Base-by-base conservation (phyloP, 2,797 vertebrate genomes). In the Rhynchonycteris naso region DNA sequence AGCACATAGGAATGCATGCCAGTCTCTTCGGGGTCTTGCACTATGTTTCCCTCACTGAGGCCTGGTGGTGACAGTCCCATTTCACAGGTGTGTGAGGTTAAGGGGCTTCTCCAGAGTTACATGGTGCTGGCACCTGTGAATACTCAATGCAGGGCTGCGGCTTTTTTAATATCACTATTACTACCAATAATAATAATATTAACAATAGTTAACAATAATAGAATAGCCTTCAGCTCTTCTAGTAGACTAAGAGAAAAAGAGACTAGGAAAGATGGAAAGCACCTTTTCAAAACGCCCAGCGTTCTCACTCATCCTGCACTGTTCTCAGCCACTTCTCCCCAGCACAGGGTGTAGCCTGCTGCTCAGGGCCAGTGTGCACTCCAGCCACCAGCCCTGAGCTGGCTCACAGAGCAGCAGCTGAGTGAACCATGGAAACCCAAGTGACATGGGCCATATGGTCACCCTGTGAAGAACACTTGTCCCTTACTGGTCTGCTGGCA, bases 401-500 rank as follows among this genome's bases (percentile, higher is more conserved):
- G 30, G 65, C 19, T 61, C 38, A 59, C 52, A 28, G n/a, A 66
- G 24, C 18, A 68, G 68, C 33, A 79, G 33, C 3, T 63, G 91
- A 47, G 13, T 1, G 28, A 92, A 33, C 3, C 35, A 30, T 3
- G 3, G 18, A 92, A 90, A 65, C 16, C 14, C 54, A 16, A 78
- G 28, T 7, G 58, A 28, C 50, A 33, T 5, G 1, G 2, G 52
- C 65, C 2, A 0, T 22, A 14, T 0, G 2, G 43, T 9, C 43
- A 63, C 50, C 22, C 38, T n/a, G 35, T 0, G 22, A 24, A 85
- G 68, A 43, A 33, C 16, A 84, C 16, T 50, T 11, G 14, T 18
- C 65, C 65, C 65, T 28, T 15, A 7, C 28, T 58, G 7, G 56
- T 66, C 79, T 52, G 24, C 11, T 28, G 16, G 21, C 43, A 38